Evolutionary conservation across 1,140 invertebrate species (phyloP).

Genomic region (Drosophila tropicalis): DNA sequence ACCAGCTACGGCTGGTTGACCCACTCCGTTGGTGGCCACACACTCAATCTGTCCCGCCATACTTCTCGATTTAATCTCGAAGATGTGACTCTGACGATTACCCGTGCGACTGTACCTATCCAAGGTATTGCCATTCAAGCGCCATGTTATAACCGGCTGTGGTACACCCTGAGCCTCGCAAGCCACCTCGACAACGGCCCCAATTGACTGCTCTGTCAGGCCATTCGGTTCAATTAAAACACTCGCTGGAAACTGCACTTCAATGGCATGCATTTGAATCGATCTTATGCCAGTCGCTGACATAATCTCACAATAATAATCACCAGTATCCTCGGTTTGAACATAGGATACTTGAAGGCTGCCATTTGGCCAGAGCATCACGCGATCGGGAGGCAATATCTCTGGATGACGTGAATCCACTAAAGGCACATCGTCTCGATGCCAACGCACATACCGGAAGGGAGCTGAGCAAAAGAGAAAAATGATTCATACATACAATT

Average conservation of each 20-base stretch:
- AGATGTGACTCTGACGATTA: slow-evolving; percentile 86
- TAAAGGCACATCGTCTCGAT: slow-evolving; percentile 85
- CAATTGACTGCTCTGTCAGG: slow-evolving; percentile 88
- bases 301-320: slow-evolving; percentile 89
- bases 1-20: slow-evolving; percentile 87
- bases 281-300: slow-evolving; percentile 84
- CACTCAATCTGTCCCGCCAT: slow-evolving; percentile 90
- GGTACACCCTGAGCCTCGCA: slow-evolving; percentile 88
- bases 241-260: slow-evolving; percentile 89
- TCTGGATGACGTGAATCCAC: slow-evolving; percentile 86
- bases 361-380: slow-evolving; percentile 87
- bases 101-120: slow-evolving; percentile 86
- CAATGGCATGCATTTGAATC: slow-evolving; percentile 88
- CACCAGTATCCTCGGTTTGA: slow-evolving; percentile 87
- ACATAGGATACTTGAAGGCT: slow-evolving; percentile 88
- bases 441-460: slow-evolving; percentile 85
- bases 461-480: slow-evolving; percentile 41
- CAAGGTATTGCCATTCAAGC: slow-evolving; percentile 84
- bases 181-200: slow-evolving; percentile 88
- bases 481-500: neutral
- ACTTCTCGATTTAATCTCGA: slow-evolving; percentile 87
- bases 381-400: slow-evolving; percentile 84
- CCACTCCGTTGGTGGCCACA: slow-evolving; percentile 88
- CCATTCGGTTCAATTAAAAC: slow-evolving; percentile 88
- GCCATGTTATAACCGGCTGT: slow-evolving; percentile 88